Conservation (phyloP, 2,888 invertebrate genomes). For the Patella caerulea region DNA sequence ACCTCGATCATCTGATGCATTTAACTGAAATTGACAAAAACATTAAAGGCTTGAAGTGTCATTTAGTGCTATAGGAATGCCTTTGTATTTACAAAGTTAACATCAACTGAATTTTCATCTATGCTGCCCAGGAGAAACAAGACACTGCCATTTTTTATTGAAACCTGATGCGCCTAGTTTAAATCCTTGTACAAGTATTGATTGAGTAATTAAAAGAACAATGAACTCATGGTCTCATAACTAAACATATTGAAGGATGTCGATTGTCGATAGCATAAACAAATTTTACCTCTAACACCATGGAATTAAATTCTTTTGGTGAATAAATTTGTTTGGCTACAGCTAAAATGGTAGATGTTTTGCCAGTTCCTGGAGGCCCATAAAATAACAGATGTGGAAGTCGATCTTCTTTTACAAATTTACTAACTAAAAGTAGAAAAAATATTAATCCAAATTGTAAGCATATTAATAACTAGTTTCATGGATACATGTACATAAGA, state of each 20-base stretch:
- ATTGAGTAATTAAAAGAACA: no score
- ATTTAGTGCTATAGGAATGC: no score
- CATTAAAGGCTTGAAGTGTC: neutral
- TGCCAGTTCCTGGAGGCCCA: conserved; percentile 97
- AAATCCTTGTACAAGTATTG: no score
- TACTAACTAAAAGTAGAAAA: conserved; percentile 66
- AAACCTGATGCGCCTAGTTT: no score
- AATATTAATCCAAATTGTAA: neutral
- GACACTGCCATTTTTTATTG: no score
- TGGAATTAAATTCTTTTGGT: conserved; percentile 90
- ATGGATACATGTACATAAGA: neutral
- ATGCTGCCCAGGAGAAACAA: no score
- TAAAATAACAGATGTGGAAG: conserved; percentile 96
- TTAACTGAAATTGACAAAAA: conserved; percentile 78
- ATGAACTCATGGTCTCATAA: no score
- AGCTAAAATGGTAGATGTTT: conserved; percentile 97
- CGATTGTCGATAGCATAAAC: no score
- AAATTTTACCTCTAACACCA: conserved; percentile 79
- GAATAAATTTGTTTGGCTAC: conserved; percentile 93
- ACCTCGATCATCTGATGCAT: conserved; percentile 98
- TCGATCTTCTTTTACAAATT: conserved; percentile 88
- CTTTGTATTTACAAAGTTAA: no score
- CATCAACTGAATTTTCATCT: no score
- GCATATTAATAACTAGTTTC: neutral
- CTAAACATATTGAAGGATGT: no score